Conservation (phyloP, 1,140 invertebrate species). For the Drosophila lini region DNA sequence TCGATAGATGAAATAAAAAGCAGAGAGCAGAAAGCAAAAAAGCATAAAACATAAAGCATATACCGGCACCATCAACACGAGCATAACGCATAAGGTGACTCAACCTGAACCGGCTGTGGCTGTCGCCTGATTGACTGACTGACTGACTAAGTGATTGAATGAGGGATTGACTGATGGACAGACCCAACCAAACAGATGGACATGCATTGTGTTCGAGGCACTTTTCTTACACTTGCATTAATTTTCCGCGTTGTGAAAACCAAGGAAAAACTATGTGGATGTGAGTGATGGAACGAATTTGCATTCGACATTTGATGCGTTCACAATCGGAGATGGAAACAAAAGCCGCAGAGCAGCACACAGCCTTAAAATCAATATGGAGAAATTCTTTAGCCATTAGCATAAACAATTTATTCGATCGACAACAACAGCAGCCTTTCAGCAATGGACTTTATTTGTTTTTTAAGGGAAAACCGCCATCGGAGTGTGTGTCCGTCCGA, state of each 20-base stretch:
- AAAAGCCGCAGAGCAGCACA: background rate
- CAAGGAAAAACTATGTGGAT: constrained; percentile 56
- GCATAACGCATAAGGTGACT: constrained; percentile 50
- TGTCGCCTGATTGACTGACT: constrained; percentile 37
- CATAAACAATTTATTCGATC: constrained; percentile 27
- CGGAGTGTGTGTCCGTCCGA: constrained; percentile 23
- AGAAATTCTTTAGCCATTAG: constrained; percentile 27
- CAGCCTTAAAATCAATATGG: constrained; percentile 16
- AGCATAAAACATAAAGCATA: constrained; percentile 1
- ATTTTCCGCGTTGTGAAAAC: constrained; percentile 41
- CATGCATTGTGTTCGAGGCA: constrained; percentile 63
- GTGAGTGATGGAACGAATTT: constrained; percentile 78
- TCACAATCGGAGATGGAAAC: constrained; percentile 9
- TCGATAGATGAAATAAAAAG: constrained; percentile 31
- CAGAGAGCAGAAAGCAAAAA: background rate
- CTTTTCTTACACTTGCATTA: constrained; percentile 68
- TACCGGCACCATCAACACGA: constrained; percentile 24
- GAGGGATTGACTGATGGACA: constrained; percentile 48
- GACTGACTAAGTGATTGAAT: constrained; percentile 44
- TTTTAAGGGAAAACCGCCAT: constrained; percentile 7
- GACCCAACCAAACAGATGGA: constrained; percentile 46
- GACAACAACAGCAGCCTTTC: constrained; percentile 29
- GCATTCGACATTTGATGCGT: constrained; percentile 62
- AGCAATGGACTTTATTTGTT: constrained; percentile 33
- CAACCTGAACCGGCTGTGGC: constrained; percentile 38